Conservation (phyloP, 2,888 invertebrate species). For the Heliconius sara region DNA sequence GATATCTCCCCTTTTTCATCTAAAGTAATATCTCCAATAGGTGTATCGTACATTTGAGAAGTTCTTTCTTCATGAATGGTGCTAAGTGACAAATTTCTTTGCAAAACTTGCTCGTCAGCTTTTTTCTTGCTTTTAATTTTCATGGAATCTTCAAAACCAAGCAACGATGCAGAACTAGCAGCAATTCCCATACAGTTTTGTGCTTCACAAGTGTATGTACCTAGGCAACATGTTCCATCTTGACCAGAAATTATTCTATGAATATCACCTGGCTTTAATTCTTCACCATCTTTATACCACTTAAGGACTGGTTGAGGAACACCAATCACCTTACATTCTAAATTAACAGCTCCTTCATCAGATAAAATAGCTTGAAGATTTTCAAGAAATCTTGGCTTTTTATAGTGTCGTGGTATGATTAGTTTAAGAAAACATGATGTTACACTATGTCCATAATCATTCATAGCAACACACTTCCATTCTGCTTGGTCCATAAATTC, state of each 20-base stretch:
- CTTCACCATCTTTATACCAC: conserved; percentile 96
- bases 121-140: conserved; percentile 83
- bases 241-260: conserved; percentile 95
- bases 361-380: conserved; percentile 92
- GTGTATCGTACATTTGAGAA: conserved; percentile 93
- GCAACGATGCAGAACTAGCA: conserved; percentile 93
- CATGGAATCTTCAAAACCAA: conserved; percentile 92
- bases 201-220: conserved; percentile 95
- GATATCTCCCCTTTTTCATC: conserved; percentile 94
- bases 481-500: conserved; percentile 95
- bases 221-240: conserved; percentile 94
- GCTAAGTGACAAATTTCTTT: conserved; percentile 92
- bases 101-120: conserved; percentile 81
- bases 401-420: conserved; percentile 93
- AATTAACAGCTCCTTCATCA: conserved; percentile 94
- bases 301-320: conserved; percentile 95
- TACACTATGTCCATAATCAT: conserved; percentile 94
- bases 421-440: conserved; percentile 94
- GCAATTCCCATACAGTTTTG: conserved; percentile 95
- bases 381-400: conserved; percentile 94
- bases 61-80: conserved; percentile 96
- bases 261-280: conserved; percentile 95
- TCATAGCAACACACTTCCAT: conserved; percentile 95
- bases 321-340: conserved; percentile 96
- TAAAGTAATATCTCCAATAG: conserved; percentile 89